Conservation (phyloP, 2,888 invertebrate genomes). For the Agrochola lota region DNA sequence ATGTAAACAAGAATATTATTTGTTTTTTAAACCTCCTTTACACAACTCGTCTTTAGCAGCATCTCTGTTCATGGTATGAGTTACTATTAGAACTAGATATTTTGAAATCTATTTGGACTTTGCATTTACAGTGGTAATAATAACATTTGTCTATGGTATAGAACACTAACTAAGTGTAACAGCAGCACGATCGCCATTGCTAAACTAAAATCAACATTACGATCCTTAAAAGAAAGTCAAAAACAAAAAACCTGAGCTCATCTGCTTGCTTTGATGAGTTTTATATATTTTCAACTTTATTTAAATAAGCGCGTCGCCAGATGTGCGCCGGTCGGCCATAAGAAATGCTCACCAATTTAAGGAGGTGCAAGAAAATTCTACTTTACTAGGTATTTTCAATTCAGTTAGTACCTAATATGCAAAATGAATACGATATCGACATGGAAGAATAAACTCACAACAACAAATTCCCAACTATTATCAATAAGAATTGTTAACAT, state of each 20-base stretch:
- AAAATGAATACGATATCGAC: constrained; percentile 2
- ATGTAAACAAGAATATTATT: background rate
- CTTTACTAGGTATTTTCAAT: background rate
- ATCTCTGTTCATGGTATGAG: background rate
- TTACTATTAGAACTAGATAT: background rate
- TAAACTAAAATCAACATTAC: background rate
- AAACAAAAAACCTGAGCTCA: background rate
- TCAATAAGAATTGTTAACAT: constrained; percentile 16
- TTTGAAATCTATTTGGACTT: background rate
- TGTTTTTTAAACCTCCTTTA: background rate
- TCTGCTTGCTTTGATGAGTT: background rate
- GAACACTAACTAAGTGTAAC: background rate
- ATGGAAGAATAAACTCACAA: background rate
- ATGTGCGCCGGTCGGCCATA: background rate
- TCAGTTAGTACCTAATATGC: background rate
- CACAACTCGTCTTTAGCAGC: background rate
- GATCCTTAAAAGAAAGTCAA: background rate
- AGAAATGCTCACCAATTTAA: background rate
- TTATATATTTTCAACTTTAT: background rate
- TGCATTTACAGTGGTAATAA: background rate
- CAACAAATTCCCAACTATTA: background rate
- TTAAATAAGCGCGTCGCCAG: accelerated
- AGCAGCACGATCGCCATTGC: background rate
- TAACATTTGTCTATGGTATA: background rate
- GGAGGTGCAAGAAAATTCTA: background rate